Percentiles rank a stretch among this genome's conserved stretches.
phyloP scores from a whole-genome alignment of 2,888 invertebrate species.

The Drosophila seclusa region DNA sequence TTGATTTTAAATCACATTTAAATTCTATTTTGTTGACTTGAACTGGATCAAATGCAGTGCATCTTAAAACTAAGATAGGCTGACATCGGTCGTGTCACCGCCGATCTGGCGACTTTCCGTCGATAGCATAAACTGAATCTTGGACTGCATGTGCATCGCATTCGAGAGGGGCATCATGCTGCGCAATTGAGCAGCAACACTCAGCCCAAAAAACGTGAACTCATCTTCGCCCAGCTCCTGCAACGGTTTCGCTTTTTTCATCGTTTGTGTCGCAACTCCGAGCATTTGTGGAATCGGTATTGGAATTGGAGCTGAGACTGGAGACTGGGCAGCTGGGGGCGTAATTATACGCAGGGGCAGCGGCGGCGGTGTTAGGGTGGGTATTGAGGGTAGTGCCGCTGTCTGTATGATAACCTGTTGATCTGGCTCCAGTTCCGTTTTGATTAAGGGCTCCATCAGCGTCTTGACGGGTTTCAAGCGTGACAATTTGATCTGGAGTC shows the following conservation, averaged over 20 bases:
- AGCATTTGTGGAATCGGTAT: background rate
- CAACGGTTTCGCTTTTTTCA: background rate
- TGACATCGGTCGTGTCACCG: slow-evolving; percentile 43
- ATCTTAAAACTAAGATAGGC: background rate
- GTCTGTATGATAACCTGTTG: slow-evolving; percentile 36
- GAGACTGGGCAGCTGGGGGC: background rate
- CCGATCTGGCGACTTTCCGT: slow-evolving; percentile 59
- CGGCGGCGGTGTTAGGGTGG: slow-evolving; percentile 15
- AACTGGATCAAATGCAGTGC: background rate
- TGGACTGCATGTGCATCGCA: slow-evolving; percentile 70
- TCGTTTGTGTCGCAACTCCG: background rate
- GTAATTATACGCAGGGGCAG: slow-evolving; percentile 29
- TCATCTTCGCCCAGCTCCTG: slow-evolving; percentile 55
- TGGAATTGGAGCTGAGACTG: background rate
- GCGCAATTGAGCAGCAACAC: slow-evolving; percentile 66
- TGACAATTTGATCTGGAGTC: slow-evolving; percentile 57
- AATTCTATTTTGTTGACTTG: background rate
- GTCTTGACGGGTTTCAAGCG: slow-evolving; percentile 48
- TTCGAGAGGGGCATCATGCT: slow-evolving; percentile 66
- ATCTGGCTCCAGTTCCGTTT: slow-evolving; percentile 24
- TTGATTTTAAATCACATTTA: slow-evolving; percentile 1
- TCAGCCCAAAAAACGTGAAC: slow-evolving; percentile 67
- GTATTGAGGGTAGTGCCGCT: slow-evolving; percentile 1
- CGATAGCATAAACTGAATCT: slow-evolving; percentile 62
- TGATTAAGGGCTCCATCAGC: slow-evolving; percentile 18